Percentiles rank a stretch among this genome's conserved stretches.
Conservation (phyloP, 2,113 vertebrate genomes). For the Aegithalos caudatus region DNA sequence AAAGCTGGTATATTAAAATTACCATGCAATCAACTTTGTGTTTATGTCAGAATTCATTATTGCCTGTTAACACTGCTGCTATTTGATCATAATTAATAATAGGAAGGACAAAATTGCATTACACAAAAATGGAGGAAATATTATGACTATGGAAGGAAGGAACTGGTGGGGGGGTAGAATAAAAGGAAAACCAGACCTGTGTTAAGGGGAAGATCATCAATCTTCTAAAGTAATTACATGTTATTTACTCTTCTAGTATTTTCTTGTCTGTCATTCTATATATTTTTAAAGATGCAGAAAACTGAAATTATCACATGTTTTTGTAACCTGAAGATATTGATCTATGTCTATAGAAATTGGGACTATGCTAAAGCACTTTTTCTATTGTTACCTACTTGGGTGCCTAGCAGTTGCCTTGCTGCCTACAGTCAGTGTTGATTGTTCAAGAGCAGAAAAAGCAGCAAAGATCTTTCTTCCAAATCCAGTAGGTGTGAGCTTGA, state of each 20-base stretch:
- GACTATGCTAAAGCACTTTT: background rate
- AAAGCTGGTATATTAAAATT: background rate
- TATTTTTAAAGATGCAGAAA: background rate
- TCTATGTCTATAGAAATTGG: background rate
- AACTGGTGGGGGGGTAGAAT: background rate
- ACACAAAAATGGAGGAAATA: background rate
- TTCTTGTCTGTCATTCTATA: background rate
- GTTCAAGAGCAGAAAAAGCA: background rate
- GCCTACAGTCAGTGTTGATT: background rate
- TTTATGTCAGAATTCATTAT: constrained; percentile 6
- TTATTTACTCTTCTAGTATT: background rate
- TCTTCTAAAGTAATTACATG: background rate
- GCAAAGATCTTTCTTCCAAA: background rate
- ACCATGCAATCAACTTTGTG: background rate
- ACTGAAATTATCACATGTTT: background rate
- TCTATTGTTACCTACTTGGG: background rate
- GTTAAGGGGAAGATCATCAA: background rate
- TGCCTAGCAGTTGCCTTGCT: background rate
- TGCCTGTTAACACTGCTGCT: background rate
- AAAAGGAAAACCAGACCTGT: background rate
- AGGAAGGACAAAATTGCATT: background rate
- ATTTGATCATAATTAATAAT: background rate
- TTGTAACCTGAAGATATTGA: background rate
- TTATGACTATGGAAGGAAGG: background rate
- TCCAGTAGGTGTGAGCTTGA: background rate